phyloP scores from a whole-genome alignment of 1,140 invertebrate species.

The Eupristina koningsbergeri region DNA sequence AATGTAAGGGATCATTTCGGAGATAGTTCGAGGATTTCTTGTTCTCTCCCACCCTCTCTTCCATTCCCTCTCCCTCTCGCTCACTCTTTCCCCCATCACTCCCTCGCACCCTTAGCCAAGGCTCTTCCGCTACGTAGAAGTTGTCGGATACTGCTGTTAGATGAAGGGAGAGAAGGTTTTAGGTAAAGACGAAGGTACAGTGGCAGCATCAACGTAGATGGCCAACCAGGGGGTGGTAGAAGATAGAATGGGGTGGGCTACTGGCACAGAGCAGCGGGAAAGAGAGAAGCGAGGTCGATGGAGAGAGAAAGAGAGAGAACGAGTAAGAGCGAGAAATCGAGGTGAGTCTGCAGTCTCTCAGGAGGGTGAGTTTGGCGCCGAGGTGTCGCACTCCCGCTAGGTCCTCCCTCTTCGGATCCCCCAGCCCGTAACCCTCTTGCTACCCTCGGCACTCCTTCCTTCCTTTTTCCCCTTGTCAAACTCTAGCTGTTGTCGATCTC shows the following conservation, averaged over 20 bases:
- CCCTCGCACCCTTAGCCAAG: background rate
- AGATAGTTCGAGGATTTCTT: conserved; percentile 72
- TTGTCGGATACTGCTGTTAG: conserved; percentile 57
- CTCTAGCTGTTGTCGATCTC: conserved; percentile 39
- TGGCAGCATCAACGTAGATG: conserved; percentile 51
- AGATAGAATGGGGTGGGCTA: conserved; percentile 45
- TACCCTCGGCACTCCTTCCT: conserved; percentile 42
- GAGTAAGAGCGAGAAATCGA: conserved; percentile 61
- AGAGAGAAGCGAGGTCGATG: conserved; percentile 44
- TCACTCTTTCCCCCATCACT: conserved; percentile 37
- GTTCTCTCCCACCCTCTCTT: conserved; percentile 23
- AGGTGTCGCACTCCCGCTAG: conserved; percentile 67
- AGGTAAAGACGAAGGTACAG: conserved; percentile 48
- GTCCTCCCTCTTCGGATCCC: conserved; percentile 36
- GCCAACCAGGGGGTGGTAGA: conserved; percentile 50
- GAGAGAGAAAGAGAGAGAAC: conserved; percentile 52
- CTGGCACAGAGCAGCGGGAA: conserved; percentile 41
- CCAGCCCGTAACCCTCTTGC: conserved; percentile 41
- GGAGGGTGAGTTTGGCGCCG: conserved; percentile 73
- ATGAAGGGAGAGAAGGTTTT: conserved; percentile 51
- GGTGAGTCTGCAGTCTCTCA: conserved; percentile 71
- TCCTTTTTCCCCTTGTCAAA: background rate
- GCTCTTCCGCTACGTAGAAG: conserved; percentile 59
- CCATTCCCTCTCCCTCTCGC: conserved; percentile 42
- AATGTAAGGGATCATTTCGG: conserved; percentile 74